phyloP scores from a whole-genome alignment of 2,113 vertebrate genomes.

The Mormyrus iriodes region DNA sequence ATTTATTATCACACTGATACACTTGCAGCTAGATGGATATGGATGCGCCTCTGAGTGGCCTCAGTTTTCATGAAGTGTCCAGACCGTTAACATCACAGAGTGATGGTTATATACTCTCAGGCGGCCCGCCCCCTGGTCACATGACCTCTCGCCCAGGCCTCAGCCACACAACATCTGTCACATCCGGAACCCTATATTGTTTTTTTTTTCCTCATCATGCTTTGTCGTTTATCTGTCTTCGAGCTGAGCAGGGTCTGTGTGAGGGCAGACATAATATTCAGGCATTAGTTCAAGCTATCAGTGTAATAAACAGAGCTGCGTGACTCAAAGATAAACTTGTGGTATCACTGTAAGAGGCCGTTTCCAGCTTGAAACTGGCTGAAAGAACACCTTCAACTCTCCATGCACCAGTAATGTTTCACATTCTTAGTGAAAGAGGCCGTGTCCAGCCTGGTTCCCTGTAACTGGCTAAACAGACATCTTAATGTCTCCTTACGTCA shows the following conservation, averaged over 20 bases:
- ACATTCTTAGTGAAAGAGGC: no score
- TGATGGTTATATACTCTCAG: background rate
- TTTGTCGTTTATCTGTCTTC: background rate
- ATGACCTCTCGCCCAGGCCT: background rate
- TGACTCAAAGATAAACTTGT: background rate
- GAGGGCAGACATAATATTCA: background rate
- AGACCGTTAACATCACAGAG: background rate
- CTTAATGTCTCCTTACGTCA: background rate
- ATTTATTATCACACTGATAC: background rate
- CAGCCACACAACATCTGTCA: background rate
- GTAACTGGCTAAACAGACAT: background rate
- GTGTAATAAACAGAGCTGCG: background rate
- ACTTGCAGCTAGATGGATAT: background rate
- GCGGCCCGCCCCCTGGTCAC: background rate
- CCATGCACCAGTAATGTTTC: no score
- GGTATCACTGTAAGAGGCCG: background rate
- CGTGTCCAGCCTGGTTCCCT: background rate
- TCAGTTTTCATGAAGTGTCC: background rate
- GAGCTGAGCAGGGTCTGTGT: background rate
- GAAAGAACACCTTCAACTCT: no score
- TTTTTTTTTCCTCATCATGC: background rate
- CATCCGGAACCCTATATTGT: background rate
- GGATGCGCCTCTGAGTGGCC: background rate
- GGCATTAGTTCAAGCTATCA: background rate
- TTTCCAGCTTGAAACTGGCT: background rate